A percentile compares a stretch with the other conserved stretches of the same genome.
phyloP scores from a whole-genome alignment of 2,797 vertebrate genomes.

The Naso thynnoides region DNA sequence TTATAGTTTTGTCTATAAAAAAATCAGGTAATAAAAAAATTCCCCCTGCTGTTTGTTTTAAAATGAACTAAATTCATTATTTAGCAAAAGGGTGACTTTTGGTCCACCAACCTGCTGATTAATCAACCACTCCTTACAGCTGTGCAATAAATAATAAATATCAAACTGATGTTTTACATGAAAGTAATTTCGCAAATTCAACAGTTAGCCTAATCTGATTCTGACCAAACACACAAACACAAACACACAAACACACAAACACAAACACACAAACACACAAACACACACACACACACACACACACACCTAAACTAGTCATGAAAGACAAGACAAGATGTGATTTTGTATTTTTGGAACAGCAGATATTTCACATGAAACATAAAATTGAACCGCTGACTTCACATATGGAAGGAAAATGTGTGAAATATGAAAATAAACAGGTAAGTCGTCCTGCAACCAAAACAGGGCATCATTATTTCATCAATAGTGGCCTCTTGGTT shows the following conservation, averaged over 20 bases:
- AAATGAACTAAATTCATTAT: not conserved
- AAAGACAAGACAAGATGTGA: slow-evolving; percentile 5
- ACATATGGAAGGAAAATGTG: slow-evolving; percentile 7
- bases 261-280: too few relatives aligned
- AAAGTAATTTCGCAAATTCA: not conserved
- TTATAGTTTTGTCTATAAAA: not conserved
- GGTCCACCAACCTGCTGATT: not conserved
- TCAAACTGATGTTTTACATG: not conserved
- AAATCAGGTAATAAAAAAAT: too few relatives aligned
- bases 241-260: too few relatives aligned
- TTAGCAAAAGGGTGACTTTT: not conserved
- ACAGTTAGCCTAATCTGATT: not conserved
- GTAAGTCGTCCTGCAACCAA: slow-evolving; percentile 11
- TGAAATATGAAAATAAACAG: not conserved
- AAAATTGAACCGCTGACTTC: slow-evolving; percentile 1
- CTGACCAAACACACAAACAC: too few relatives aligned
- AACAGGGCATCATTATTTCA: not conserved
- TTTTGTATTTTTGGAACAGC: slow-evolving; percentile 13
- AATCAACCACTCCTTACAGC: not conserved
- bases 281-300: too few relatives aligned
- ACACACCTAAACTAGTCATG: too few relatives aligned
- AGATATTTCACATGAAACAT: slow-evolving; percentile 19
- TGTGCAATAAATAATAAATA: not conserved
- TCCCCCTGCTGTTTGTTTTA: not conserved
- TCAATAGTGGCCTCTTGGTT: slow-evolving; percentile 30